These are phyloP conservation scores for Hafferia zeledoni DNA, from an alignment of 2,797 vertebrate species.

Conservation along the genomic window DNA sequence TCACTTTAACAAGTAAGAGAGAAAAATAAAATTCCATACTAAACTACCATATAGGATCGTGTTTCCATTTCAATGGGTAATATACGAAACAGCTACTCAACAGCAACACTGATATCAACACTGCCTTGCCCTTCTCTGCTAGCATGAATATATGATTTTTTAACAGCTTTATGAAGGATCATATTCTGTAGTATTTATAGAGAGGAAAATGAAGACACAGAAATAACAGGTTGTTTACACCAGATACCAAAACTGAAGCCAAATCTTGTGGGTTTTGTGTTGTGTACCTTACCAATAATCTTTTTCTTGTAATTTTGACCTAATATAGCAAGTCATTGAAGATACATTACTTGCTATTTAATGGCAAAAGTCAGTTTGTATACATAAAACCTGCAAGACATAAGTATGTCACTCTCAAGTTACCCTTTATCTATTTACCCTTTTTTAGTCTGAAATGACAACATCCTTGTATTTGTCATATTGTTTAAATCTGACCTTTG, in stretches of 20 bases:
- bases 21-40: not conserved
- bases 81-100: not conserved
- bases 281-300: not conserved
- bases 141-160: not conserved
- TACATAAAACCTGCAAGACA: not conserved
- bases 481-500: slow-evolving; percentile 86
- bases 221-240: not conserved
- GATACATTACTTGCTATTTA: not conserved
- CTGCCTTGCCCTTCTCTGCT: not conserved
- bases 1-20: not conserved
- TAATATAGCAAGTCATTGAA: not conserved
- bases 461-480: slow-evolving; percentile 77
- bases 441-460: slow-evolving; percentile 59
- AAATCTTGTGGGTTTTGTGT: not conserved
- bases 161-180: not conserved
- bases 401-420: slow-evolving; percentile 2
- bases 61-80: not conserved
- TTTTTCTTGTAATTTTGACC: not conserved
- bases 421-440: slow-evolving; percentile 30
- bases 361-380: not conserved
- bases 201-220: not conserved
- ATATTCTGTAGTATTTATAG: not conserved
- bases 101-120: not conserved
- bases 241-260: not conserved
- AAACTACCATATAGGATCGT: not conserved